These are phyloP conservation scores for Pollenia griseotomentosa DNA, from an alignment of 2,888 invertebrate genomes.

Conservation along the genomic window DNA sequence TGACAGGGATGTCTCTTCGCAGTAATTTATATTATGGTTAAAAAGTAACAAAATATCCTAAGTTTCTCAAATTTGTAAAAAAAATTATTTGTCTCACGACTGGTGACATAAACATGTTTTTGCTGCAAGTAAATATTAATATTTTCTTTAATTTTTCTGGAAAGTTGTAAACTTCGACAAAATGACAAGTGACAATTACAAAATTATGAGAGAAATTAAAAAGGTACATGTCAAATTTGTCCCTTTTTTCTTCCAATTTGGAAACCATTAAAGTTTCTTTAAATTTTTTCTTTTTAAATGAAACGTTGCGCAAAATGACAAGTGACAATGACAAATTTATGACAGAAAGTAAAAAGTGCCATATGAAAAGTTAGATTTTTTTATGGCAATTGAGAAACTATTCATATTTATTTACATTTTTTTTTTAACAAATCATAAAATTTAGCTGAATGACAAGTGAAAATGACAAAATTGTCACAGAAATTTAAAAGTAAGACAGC, in stretches of 20 bases:
- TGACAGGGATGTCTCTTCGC: no score
- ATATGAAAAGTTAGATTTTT: no score
- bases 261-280: not conserved
- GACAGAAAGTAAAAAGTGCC: not conserved
- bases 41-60: no score
- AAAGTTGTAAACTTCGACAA: not conserved
- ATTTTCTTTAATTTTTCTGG: no score
- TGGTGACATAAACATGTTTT: no score
- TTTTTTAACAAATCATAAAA: no score
- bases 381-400: no score
- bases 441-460: not conserved
- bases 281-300: not conserved
- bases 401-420: no score
- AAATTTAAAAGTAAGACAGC: not conserved
- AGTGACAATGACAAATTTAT: not conserved
- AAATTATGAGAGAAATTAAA: not conserved
- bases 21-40: no score
- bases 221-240: not conserved
- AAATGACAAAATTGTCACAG: conserved; percentile 17
- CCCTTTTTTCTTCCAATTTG: not conserved
- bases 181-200: conserved; percentile 15
- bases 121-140: no score
- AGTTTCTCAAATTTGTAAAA: no score
- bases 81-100: no score
- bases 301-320: not conserved